Percentiles rank a stretch among this genome's conserved stretches.
phyloP scores from a whole-genome alignment of 2,113 vertebrate genomes.

The Mormyrus iriodes region DNA sequence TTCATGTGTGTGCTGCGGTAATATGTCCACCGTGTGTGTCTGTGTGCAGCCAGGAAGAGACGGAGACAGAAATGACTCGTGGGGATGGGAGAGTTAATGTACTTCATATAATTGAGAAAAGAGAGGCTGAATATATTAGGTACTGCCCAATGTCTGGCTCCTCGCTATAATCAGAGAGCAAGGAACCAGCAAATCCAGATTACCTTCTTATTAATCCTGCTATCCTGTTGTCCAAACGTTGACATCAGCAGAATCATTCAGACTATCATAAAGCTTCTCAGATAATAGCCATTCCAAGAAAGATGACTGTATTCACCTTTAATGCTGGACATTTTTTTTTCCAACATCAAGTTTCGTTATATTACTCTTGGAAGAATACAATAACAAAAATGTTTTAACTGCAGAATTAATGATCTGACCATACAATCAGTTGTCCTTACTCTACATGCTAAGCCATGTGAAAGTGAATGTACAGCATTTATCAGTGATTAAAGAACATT shows the following conservation, averaged over 20 bases:
- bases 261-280: conserved; percentile 38
- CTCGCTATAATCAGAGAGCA: conserved; percentile 47
- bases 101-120: conserved; percentile 39
- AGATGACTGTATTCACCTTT: conserved; percentile 37
- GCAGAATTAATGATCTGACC: neutral
- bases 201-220: conserved; percentile 45
- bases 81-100: conserved; percentile 34
- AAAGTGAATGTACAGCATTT: neutral
- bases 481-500: neutral
- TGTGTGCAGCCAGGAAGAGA: neutral
- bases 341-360: neutral
- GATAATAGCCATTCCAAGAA: conserved; percentile 44
- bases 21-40: neutral
- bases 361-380: neutral
- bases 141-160: conserved; percentile 36
- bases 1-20: neutral
- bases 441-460: neutral
- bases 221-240: conserved; percentile 38
- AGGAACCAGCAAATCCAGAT: conserved; percentile 48
- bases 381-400: neutral
- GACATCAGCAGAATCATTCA: conserved; percentile 46
- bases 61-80: neutral
- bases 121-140: conserved; percentile 37
- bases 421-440: neutral
- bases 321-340: neutral